These are phyloP conservation scores for Chrysochloris asiatica DNA, from an alignment of 2,113 vertebrate species.

Conservation along the genomic window DNA sequence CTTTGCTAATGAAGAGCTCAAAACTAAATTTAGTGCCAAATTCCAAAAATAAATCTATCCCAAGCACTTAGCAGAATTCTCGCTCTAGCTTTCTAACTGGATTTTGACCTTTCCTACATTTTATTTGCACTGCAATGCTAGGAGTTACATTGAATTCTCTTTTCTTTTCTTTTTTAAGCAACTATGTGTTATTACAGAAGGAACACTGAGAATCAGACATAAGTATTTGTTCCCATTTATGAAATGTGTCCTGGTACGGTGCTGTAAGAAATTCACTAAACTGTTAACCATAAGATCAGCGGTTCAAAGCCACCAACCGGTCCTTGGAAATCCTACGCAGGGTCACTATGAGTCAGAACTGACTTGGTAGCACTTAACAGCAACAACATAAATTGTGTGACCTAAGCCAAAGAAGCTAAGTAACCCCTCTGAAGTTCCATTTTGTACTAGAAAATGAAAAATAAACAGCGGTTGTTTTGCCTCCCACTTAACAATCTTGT, in stretches of 20 bases:
- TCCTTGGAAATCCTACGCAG: too few relatives aligned
- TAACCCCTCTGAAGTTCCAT: background rate
- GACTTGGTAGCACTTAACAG: too few relatives aligned
- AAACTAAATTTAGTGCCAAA: conserved; percentile 61
- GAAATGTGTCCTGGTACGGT: too few relatives aligned
- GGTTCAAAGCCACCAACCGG: too few relatives aligned
- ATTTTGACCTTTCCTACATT: conserved; percentile 62
- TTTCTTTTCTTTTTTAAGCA: background rate
- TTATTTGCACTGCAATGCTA: conserved; percentile 31
- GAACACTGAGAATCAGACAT: background rate
- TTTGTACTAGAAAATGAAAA: background rate
- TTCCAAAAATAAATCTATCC: conserved; percentile 66
- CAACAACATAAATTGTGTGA: too few relatives aligned
- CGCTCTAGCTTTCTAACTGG: conserved; percentile 50
- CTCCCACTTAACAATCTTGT: background rate
- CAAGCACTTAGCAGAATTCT: conserved; percentile 36
- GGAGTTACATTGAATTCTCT: conserved; percentile 34
- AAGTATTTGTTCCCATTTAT: conserved; percentile 9
- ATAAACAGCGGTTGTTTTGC: background rate
- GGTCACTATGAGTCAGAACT: too few relatives aligned
- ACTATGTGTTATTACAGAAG: conserved; percentile 38
- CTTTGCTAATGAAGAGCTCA: conserved; percentile 58
- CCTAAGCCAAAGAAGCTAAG: background rate
- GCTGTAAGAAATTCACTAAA: too few relatives aligned
- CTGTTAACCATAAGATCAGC: too few relatives aligned